phyloP scores from a whole-genome alignment of 2,888 invertebrate genomes.

The Podotricha telesiphe region DNA sequence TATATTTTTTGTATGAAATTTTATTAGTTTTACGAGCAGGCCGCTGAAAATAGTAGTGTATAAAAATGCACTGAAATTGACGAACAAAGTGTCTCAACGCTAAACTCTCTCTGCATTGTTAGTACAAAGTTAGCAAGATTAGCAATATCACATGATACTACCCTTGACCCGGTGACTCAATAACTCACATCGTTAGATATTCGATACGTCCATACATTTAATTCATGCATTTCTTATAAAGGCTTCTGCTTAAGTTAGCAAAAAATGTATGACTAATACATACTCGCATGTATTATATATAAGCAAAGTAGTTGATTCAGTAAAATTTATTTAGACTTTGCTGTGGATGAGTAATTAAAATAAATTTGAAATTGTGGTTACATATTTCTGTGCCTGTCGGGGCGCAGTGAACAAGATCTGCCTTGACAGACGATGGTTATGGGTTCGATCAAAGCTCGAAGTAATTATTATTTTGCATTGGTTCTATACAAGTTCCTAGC shows the following conservation, averaged over 20 bases:
- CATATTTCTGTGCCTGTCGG: too few relatives aligned
- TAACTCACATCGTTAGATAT: slow-evolving; percentile 30
- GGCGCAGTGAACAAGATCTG: too few relatives aligned
- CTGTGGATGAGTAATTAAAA: slow-evolving; percentile 9
- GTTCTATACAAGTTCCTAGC: too few relatives aligned
- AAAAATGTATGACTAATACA: slow-evolving; percentile 22
- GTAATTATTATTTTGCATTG: too few relatives aligned
- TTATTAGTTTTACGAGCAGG: too few relatives aligned
- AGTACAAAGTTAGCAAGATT: too few relatives aligned
- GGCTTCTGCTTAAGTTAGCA: slow-evolving; percentile 2
- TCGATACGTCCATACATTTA: slow-evolving; percentile 21
- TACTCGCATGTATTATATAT: not conserved
- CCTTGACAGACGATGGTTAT: too few relatives aligned
- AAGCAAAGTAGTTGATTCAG: not conserved
- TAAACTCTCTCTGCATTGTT: not conserved
- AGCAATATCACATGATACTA: slow-evolving; percentile 38
- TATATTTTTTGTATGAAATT: too few relatives aligned
- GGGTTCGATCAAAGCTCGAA: too few relatives aligned
- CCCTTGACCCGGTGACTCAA: slow-evolving; percentile 46
- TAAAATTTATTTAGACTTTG: slow-evolving; percentile 1
- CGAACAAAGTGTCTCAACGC: not conserved
- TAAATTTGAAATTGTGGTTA: not conserved
- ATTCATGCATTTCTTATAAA: slow-evolving; percentile 21
- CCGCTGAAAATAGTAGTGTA: too few relatives aligned
- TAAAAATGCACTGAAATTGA: too few relatives aligned